Evolutionary conservation across 2,888 invertebrate genomes (phyloP), one percentile per base, ranked within the genome.

Genomic region (Bembecia ichneumoniformis): DNA sequence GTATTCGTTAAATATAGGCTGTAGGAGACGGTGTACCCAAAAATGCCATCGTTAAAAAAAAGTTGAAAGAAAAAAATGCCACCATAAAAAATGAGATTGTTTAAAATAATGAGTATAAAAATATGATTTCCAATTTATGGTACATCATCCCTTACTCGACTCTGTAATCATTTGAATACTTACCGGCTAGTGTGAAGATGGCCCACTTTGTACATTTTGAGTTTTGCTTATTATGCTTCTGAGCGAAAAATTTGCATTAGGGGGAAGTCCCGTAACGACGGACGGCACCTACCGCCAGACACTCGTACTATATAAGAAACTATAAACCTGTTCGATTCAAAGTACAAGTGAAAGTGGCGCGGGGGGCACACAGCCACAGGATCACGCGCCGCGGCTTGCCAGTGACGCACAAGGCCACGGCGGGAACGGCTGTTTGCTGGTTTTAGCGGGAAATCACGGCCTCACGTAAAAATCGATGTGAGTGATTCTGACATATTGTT

Each of bases 391-490:
- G 55, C 51, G 46, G 40, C 28, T 48, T 40, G 51, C 46, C 51
- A 51, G 48, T 50, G 52, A 43, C 47, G 47, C 52, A 20, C 51
- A 51, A 15, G 35, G 46, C 47, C 45, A 45, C 50, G 45, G 49
- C 35, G 47, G 49, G 51, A 55, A 48, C 48, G 15, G 36, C 4
- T 9, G 51, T 43, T 48, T 34, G 49, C 35, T 52, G 51, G 50
- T 55, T 52, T 53, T 44, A 51, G 50, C 50, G 52, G 36, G 49
- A 55, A 52, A 35, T n/a, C 51, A 52, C 51, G 35, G 53, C 53
- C 46, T 52, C 55, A 52, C 52, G 17, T 55, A 53, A 51, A 17
- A 13, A 50, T 53, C 49, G 7, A 53, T 20, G 53, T 51, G 47
- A 52, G 52, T 55, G 20, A 43, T 52, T 44, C 49, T 49, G 20